Base-by-base conservation (phyloP, 2,797 vertebrate genomes). In the Aldrovandia affinis region DNA sequence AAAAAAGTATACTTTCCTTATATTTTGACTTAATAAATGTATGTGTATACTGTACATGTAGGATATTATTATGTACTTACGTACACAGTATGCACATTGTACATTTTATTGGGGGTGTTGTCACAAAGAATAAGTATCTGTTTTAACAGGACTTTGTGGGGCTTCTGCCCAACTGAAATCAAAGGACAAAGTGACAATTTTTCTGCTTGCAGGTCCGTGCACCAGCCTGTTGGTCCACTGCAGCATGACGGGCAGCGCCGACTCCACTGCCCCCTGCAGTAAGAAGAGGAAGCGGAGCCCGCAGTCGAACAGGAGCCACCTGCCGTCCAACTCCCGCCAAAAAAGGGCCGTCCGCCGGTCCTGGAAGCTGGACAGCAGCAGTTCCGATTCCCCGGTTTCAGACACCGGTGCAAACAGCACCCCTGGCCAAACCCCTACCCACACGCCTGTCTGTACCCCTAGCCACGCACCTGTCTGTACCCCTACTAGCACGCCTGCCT, bases 301-400 rank as follows among this genome's bases (percentile, higher is more conserved):
- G 12, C 70, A 5, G 2, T 59, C 52, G 18, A 1, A 42, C 75
- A 9, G 20, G 42, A n/a, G n/a, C 55, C 25, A 22, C 42, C 54
- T 2, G 55, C 36, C 82, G 2, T n/a, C 73, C 39, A 20, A 20
- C 3, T 22, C 22, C 39, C 73, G 73, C 73, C 73, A 44, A 77
- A 77, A 77, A n/a, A 25, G 42, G 20, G 20, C 73, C 2, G 7
- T 10, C 82, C 42, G 73, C 52, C 25, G 36, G 25, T 57, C 52
- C 65, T 30, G 50, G 68, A 75, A 14, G 50, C 70, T 77, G 25
- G 36, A 83, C 36, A 59, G 68, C 50, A 83, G 82, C 54, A 57
- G 70, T 30, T 36, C 12, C 1, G 68, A 12, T 3, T 36, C 68
- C 6, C 68, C 63, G 18, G 28, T 8, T 68, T 54, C 61, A 68